Conservation (phyloP, 1,140 invertebrate genomes). For the Rhizoglyphus robini region DNA sequence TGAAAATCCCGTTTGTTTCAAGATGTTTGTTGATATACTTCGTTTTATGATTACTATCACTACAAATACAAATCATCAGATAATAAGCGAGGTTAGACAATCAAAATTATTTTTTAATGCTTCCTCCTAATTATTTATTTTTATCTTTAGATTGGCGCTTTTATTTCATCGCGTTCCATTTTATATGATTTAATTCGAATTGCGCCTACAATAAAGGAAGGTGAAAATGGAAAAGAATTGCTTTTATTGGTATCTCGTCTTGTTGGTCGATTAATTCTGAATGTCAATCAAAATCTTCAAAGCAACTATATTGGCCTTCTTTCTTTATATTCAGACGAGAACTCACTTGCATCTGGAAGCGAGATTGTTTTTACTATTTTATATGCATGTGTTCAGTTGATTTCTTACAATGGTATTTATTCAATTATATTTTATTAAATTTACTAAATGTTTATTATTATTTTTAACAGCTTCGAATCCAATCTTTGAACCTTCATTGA, state of each 20-base stretch:
- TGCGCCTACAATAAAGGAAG: constrained; percentile 9
- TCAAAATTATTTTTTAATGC: not conserved
- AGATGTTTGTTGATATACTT: constrained; percentile 19
- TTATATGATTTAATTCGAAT: constrained; percentile 18
- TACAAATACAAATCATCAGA: constrained; percentile 6
- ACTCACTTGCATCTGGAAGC: not conserved
- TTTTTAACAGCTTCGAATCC: constrained; percentile 4
- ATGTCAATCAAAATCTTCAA: constrained; percentile 16
- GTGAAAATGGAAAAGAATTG: constrained; percentile 2
- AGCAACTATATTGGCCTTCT: constrained; percentile 17
- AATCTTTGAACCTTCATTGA: constrained; percentile 20
- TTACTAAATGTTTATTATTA: not conserved
- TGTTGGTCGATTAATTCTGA: not conserved
- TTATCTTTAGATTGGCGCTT: constrained; percentile 6
- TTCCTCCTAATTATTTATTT: constrained; percentile 8
- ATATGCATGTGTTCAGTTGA: constrained; percentile 14
- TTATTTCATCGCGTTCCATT: constrained; percentile 3
- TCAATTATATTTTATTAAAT: constrained; percentile 1
- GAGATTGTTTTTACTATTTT: constrained; percentile 21
- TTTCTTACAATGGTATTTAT: constrained; percentile 15
- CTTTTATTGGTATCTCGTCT: constrained; percentile 16
- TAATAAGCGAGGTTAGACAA: constrained; percentile 2
- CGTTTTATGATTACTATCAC: constrained; percentile 12
- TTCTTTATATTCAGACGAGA: constrained; percentile 1
- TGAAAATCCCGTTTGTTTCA: constrained; percentile 21